These are phyloP conservation scores for Nipponia nippon DNA, from an alignment of 2,113 vertebrate genomes.

Conservation along the genomic window DNA sequence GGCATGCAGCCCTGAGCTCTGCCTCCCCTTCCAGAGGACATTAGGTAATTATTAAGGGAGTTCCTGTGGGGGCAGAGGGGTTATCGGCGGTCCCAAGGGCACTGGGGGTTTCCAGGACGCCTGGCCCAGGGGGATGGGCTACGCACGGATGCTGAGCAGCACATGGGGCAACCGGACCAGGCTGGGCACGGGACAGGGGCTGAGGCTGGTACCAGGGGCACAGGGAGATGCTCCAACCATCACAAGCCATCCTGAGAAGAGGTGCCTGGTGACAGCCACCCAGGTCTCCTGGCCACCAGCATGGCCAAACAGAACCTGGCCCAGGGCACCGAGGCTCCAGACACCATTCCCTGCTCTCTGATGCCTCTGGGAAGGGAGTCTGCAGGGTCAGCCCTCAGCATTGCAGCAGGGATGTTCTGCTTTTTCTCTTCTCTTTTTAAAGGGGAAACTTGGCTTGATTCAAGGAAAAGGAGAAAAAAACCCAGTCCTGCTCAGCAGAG, in stretches of 20 bases:
- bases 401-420: background rate
- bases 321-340: background rate
- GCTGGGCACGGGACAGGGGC: background rate
- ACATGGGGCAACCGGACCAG: background rate
- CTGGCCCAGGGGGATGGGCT: conserved; percentile 7
- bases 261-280: background rate
- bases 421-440: conserved; percentile 26
- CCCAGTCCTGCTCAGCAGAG: background rate
- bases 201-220: background rate
- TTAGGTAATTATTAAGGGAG: conserved; percentile 68
- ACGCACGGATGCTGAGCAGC: fast-evolving
- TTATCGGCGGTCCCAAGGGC: conserved; percentile 54
- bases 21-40: conserved; percentile 35
- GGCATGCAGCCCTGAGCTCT: background rate
- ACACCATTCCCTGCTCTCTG: fast-evolving
- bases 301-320: background rate
- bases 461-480: background rate
- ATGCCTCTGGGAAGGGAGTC: background rate
- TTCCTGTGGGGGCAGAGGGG: conserved; percentile 19
- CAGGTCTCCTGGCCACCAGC: background rate
- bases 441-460: background rate
- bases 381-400: background rate
- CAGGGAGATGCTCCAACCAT: background rate
- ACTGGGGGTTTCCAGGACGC: background rate
- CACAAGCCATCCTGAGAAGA: background rate